These are phyloP conservation scores for Heliangelus exortis DNA, from an alignment of 2,797 vertebrate species.

Conservation along the genomic window DNA sequence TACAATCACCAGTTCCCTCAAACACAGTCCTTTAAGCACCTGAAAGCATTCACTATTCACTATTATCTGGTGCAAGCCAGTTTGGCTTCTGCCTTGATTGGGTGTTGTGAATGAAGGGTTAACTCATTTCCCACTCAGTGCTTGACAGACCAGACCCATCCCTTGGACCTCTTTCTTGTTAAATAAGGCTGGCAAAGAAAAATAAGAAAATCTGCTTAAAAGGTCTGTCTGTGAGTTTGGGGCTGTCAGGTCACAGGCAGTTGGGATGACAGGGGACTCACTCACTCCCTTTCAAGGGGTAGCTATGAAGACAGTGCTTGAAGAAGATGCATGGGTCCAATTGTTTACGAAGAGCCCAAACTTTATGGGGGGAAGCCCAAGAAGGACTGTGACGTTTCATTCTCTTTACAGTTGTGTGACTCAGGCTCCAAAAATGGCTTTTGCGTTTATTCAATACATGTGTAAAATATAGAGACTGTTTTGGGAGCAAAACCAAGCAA, in stretches of 20 bases:
- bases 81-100: not conserved
- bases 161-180: not conserved
- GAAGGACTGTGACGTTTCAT: not conserved
- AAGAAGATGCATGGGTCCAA: not conserved
- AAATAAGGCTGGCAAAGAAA: conserved; percentile 13
- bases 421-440: not conserved
- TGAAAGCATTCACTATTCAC: not conserved
- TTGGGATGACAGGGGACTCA: not conserved
- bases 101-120: not conserved
- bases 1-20: not conserved
- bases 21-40: not conserved
- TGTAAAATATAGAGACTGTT: not conserved
- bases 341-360: not conserved
- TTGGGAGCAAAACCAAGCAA: not conserved
- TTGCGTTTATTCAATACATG: not conserved
- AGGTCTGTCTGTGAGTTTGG: not conserved
- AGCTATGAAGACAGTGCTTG: not conserved
- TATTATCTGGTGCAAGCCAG: not conserved
- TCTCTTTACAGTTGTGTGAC: not conserved
- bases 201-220: not conserved
- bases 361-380: not conserved
- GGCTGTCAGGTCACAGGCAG: not conserved
- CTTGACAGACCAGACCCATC: not conserved
- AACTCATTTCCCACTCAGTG: not conserved
- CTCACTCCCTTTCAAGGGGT: not conserved